Evolutionary conservation across 2,888 invertebrate genomes (phyloP).

Genomic region (Drosophila glabriapex): DNA sequence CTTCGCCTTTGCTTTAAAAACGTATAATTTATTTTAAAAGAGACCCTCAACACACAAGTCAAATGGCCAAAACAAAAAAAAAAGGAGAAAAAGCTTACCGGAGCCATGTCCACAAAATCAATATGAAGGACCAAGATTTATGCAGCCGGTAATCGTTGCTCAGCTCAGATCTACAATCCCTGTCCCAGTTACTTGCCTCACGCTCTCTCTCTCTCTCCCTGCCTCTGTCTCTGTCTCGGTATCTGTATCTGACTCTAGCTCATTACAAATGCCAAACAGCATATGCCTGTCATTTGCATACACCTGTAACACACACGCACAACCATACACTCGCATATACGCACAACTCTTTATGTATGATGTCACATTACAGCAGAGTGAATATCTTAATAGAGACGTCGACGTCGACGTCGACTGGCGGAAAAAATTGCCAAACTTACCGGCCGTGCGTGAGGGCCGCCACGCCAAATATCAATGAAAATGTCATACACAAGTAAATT

Average conservation of each 20-base stretch:
- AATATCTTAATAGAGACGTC: constrained; percentile 77
- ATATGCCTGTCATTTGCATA: constrained; percentile 79
- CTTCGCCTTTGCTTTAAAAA: constrained; percentile 74
- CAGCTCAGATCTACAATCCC: constrained; percentile 52
- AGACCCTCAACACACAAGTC: constrained; percentile 60
- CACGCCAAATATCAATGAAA: constrained; percentile 72
- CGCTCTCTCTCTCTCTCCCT: background rate
- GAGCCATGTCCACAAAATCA: constrained; percentile 60
- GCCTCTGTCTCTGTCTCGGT: background rate
- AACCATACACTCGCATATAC: constrained; percentile 17
- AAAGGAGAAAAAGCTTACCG: constrained; percentile 20
- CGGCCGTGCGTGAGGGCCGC: constrained; percentile 60
- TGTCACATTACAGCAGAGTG: constrained; percentile 80
- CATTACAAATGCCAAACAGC: constrained; percentile 79
- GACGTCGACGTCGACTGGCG: constrained; percentile 64
- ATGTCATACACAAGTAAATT: constrained; percentile 76
- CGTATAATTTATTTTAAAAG: constrained; percentile 79
- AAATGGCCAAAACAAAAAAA: constrained; percentile 32
- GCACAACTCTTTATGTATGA: constrained; percentile 74
- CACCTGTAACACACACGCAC: constrained; percentile 29
- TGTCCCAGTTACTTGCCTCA: background rate
- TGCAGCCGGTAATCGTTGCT: constrained; percentile 76
- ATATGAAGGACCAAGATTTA: constrained; percentile 72
- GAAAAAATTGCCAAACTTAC: constrained; percentile 77
- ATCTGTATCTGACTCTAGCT: constrained; percentile 53